phyloP scores from a whole-genome alignment of 2,113 vertebrate genomes.

The Cyphomyrus discorhynchus region DNA sequence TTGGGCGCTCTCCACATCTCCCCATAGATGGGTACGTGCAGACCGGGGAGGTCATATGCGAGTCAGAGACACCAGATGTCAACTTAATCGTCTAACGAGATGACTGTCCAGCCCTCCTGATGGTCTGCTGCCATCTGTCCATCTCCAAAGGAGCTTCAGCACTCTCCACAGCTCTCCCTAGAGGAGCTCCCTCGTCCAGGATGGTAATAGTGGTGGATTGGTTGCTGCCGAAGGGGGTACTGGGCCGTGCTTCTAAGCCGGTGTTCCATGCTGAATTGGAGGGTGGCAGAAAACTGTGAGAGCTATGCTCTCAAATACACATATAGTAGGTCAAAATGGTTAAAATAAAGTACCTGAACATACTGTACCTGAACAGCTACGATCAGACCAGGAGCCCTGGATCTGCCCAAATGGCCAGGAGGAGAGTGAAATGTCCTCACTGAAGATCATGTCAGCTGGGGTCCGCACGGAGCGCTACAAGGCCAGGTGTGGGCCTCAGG shows the following conservation, averaged over 20 bases:
- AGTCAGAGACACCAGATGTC: neutral
- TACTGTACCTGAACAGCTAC: constrained; percentile 66
- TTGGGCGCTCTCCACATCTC: too few relatives aligned
- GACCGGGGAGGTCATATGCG: too few relatives aligned
- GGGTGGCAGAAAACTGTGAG: constrained; percentile 30
- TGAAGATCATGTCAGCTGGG: constrained; percentile 47
- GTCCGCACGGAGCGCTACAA: constrained; percentile 65
- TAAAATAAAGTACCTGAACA: constrained; percentile 55
- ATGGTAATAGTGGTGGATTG: constrained; percentile 98
- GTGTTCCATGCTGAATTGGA: constrained; percentile 61
- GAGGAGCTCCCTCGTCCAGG: constrained; percentile 74
- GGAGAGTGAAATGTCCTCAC: constrained; percentile 86
- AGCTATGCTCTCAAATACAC: neutral
- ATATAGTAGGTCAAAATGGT: constrained; percentile 25
- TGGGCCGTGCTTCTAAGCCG: constrained; percentile 73
- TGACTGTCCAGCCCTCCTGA: too few relatives aligned
- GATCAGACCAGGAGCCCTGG: constrained; percentile 86
- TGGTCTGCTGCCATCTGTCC: too few relatives aligned
- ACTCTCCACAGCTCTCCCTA: too few relatives aligned
- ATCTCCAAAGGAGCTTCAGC: too few relatives aligned
- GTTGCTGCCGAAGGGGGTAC: constrained; percentile 89
- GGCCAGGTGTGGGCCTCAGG: constrained; percentile 79
- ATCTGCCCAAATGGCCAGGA: constrained; percentile 65
- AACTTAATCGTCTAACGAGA: too few relatives aligned
- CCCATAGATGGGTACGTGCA: too few relatives aligned